Base-by-base conservation (phyloP, 2,888 invertebrate genomes). In the Papilio gigon region DNA sequence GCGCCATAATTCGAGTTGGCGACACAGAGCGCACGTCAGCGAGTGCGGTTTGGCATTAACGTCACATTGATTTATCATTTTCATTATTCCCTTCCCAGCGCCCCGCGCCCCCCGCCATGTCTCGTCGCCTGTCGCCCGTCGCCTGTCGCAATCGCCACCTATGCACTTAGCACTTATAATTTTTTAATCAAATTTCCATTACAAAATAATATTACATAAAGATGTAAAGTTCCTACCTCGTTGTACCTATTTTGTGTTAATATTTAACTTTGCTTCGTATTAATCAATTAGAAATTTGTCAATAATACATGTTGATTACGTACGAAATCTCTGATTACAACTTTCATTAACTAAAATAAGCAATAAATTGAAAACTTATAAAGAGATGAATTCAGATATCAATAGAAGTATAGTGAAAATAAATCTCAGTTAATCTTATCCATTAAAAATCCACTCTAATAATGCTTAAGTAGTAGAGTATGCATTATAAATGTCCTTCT, bases 1-100 rank as follows among this genome's bases (percentile, higher is more conserved):
- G 44, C 58, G 59, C 59, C 33, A 44, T 65, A 56, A 64, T 64
- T 64, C n/a, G 64, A 64, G 64, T 56, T 27, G 58, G 30, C 56
- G 33, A 53, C 67, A 37, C 61, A 22, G 27, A 27, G 61, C 67
- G 53, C 60, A 53, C 60, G 70, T 68, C 71, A 72, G 65, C 68
- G 70, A 63, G 53, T 64, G 71, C 63, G 74, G 74, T 74, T 72
- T 70, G 69, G 44, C 71, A 73, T 71, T 66, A 67, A 70, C 72
- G 70, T 72, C 65, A 63, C 70, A 68, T 73, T 73, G 70, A 75
- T 75, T 73, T 74, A 72, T 70, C 70, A 70, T 71, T 73, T 70
- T 72, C 71, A 71, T 73, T 68, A 68, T 59, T 22, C 30, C 30
- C 42, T 56, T n/a, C n/a, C n/a, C n/a, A n/a, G n/a, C 56, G 4